phyloP scores from a whole-genome alignment of 2,113 vertebrate genomes.

The Menidia beryllina region DNA sequence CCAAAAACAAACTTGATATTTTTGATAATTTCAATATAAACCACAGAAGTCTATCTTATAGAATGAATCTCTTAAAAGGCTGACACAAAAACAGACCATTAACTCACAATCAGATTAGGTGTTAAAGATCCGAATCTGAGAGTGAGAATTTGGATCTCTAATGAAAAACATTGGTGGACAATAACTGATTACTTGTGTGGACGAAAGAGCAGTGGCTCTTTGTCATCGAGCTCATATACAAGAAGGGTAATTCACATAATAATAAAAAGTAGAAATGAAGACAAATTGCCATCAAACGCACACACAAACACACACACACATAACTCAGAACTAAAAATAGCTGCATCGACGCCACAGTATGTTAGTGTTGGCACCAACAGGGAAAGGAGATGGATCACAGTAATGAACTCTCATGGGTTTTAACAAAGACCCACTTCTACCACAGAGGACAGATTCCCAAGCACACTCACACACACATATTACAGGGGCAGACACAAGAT shows the following conservation, averaged over 20 bases:
- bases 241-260: constrained; percentile 33
- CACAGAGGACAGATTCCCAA: constrained; percentile 48
- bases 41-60: too few relatives aligned
- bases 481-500: neutral
- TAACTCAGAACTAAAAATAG: constrained; percentile 57
- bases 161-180: constrained; percentile 12
- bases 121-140: neutral
- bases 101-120: neutral
- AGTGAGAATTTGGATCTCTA: neutral
- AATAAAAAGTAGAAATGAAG: constrained; percentile 29
- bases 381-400: constrained; percentile 68
- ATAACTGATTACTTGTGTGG: neutral
- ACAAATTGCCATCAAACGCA: constrained; percentile 45
- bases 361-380: constrained; percentile 53
- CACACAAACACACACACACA: neutral
- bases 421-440: constrained; percentile 68
- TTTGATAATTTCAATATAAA: too few relatives aligned
- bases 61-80: too few relatives aligned
- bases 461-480: constrained; percentile 19
- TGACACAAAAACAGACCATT: neutral
- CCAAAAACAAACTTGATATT: too few relatives aligned
- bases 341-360: constrained; percentile 48
- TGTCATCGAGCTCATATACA: constrained; percentile 20
- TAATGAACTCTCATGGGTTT: constrained; percentile 79
- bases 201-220: neutral